Evolutionary conservation across 1,140 invertebrate genomes (phyloP).

Genomic region (Hermetia illucens): DNA sequence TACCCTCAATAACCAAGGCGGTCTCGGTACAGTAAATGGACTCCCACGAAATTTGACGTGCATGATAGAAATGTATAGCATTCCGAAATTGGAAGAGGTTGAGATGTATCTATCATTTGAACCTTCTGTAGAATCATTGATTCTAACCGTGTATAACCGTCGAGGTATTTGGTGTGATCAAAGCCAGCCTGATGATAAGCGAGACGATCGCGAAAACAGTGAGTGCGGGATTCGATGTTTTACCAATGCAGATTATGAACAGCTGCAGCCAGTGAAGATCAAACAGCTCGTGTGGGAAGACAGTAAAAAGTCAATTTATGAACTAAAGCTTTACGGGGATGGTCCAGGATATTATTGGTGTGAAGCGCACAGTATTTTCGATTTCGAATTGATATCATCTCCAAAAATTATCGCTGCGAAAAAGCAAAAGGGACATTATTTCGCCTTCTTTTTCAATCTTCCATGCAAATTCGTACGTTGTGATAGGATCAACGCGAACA

Average conservation of each 20-base stretch:
- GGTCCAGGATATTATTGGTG: conserved; percentile 33
- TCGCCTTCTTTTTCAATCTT: conserved; percentile 15
- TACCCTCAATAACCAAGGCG: too few relatives aligned
- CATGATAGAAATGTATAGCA: too few relatives aligned
- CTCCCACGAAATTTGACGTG: too few relatives aligned
- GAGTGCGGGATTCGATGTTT: conserved; percentile 21
- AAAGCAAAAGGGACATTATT: conserved; percentile 18
- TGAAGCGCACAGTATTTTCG: conserved; percentile 20
- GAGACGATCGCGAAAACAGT: conserved; percentile 7
- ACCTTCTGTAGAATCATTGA: conserved; percentile 8
- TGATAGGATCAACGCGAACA: not conserved
- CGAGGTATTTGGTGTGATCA: conserved; percentile 18
- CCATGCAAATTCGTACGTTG: not conserved
- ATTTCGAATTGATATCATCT: conserved; percentile 13
- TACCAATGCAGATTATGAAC: conserved; percentile 18
- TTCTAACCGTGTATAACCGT: conserved; percentile 18
- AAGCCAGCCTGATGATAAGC: conserved; percentile 3
- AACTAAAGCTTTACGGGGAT: conserved; percentile 20
- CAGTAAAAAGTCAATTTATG: conserved; percentile 13
- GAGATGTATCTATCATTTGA: conserved; percentile 17
- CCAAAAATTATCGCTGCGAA: conserved; percentile 17
- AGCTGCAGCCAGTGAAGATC: conserved; percentile 13
- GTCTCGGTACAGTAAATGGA: too few relatives aligned
- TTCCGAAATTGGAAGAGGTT: too few relatives aligned
- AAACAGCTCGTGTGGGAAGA: conserved; percentile 16